Evolutionary conservation across 2,888 invertebrate species (phyloP), one percentile per base, ranked within the genome.

Genomic region (Parnassius glacialis): DNA sequence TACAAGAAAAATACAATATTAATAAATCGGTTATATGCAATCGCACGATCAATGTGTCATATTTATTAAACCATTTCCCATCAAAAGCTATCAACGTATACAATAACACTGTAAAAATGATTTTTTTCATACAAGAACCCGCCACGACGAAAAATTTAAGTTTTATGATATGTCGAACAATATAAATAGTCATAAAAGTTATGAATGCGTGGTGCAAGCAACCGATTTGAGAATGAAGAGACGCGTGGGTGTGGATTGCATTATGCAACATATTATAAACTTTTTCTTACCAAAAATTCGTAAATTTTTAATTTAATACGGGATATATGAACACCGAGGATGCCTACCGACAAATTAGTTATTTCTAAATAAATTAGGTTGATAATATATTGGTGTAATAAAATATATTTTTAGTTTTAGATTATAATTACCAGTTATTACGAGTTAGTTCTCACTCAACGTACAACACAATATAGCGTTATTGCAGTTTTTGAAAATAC

Each of bases 171-270:
- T 74, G 78, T 73, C 73, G 67, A 70, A 73, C 66, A 66, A 71
- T 74, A 75, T 78, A 76, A 80, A 83, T 75, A 80, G 72, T 75
- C 72, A 74, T 83, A 83, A 81, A 83, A 66, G 74, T 76, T 76
- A 81, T 78, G 71, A 78, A 76, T 73, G 74, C 73, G 60, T 70
- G 69, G 47, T 52, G 68, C 67, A 68, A 70, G 72, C 74, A 70
- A 74, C 74, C 69, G 71, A 75, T 74, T 71, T 73, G 73, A 70
- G 71, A 71, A 71, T 73, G 64, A 73, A 66, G 68, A 13, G 53
- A 60, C 64, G 74, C 73, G 84, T 84, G 78, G 82, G 84, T 67
- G 74, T 54, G 74, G 72, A 75, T 62, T 57, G 71, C 45, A 60
- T 70, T 68, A 75, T 75, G 70, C 73, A 57, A 69, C 53, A 67